phyloP scores from a whole-genome alignment of 2,797 vertebrate species.

The Lophotriccus pileatus region DNA sequence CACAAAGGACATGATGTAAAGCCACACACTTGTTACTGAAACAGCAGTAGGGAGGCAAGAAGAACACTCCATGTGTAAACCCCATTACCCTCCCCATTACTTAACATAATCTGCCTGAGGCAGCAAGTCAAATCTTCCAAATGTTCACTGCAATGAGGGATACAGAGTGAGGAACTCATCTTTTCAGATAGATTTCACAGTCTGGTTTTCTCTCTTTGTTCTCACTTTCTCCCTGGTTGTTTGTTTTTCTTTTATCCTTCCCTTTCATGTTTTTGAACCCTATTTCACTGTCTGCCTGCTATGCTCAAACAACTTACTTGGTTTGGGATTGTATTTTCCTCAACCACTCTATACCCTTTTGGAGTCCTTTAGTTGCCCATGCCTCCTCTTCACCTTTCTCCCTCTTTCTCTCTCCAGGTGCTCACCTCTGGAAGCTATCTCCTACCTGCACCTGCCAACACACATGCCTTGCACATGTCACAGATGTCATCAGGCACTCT shows the following conservation, averaged over 20 bases:
- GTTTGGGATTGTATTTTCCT: neutral
- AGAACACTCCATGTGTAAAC: conserved; percentile 37
- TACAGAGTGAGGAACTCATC: neutral
- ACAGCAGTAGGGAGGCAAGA: neutral
- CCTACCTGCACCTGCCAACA: neutral
- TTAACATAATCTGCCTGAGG: conserved; percentile 30
- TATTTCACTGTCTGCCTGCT: neutral
- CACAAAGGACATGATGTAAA: neutral
- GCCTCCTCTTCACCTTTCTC: neutral
- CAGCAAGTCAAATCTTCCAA: conserved; percentile 22
- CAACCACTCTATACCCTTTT: neutral
- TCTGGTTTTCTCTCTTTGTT: conserved; percentile 27
- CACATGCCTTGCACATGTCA: accelerated
- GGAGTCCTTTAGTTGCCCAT: neutral
- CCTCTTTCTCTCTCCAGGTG: neutral
- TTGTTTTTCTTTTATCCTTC: conserved; percentile 26
- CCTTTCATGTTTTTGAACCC: neutral
- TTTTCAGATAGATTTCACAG: conserved; percentile 13
- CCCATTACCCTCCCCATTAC: neutral
- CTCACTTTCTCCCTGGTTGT: neutral
- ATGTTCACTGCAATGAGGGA: neutral
- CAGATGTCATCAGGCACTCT: neutral
- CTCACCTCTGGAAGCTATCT: neutral
- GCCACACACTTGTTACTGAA: neutral
- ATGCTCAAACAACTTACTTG: neutral